Conservation (phyloP, 1,140 invertebrate genomes). For the Dendroctonus ponderosae region DNA sequence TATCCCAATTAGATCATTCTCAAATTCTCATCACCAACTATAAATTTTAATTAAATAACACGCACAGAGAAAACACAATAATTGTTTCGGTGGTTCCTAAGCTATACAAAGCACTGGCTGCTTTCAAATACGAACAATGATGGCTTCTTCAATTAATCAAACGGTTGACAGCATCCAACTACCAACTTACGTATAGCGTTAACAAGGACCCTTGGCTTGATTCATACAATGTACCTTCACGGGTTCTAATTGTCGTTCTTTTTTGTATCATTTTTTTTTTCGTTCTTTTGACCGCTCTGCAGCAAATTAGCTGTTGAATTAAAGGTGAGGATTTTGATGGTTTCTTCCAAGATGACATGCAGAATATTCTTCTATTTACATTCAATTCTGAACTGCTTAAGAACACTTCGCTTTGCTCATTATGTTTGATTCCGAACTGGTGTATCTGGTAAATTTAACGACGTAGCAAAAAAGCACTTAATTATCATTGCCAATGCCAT, state of each 20-base stretch:
- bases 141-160: constrained; percentile 21
- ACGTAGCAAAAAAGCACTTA: too few species aligned
- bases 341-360: background rate
- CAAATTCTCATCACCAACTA: background rate
- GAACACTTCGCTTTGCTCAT: too few species aligned
- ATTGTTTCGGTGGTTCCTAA: constrained; percentile 3
- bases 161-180: constrained; percentile 22
- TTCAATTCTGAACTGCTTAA: background rate
- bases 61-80: background rate
- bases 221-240: constrained; percentile 8
- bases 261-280: constrained; percentile 5
- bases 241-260: constrained; percentile 22
- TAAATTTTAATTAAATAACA: constrained; percentile 9
- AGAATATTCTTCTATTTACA: background rate
- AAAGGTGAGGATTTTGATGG: constrained; percentile 1
- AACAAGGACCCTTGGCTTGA: constrained; percentile 11
- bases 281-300: constrained; percentile 4
- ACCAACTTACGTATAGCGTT: constrained; percentile 24
- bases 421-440: too few species aligned
- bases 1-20: too few species aligned
- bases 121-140: background rate
- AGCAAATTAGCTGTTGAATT: constrained; percentile 16
- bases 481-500: too few species aligned
- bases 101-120: background rate
- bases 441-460: too few species aligned